A percentile compares a stretch with the other conserved stretches of the same genome.
Conservation (phyloP, 2,888 invertebrate species). For the Amphimallon solstitiale region DNA sequence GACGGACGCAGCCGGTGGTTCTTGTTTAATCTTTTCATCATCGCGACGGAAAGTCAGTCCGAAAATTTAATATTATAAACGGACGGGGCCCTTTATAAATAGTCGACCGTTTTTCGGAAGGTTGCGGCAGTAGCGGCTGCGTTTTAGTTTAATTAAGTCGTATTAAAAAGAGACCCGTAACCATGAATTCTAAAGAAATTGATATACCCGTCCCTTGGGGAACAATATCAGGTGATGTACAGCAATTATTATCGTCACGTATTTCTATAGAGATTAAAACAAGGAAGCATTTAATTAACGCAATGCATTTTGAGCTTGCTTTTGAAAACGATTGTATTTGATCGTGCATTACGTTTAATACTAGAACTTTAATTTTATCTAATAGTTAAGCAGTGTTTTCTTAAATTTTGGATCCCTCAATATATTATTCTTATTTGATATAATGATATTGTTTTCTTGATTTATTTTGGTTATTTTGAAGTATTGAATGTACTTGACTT, state of each 20-base stretch:
- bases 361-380: too few relatives aligned
- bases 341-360: too few relatives aligned
- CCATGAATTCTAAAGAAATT: slow-evolving; percentile 38
- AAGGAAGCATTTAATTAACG: neutral
- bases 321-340: too few relatives aligned
- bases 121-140: neutral
- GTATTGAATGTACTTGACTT: too few relatives aligned
- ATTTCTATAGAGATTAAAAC: neutral
- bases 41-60: neutral
- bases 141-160: slow-evolving; percentile 24
- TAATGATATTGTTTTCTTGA: too few relatives aligned
- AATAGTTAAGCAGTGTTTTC: too few relatives aligned
- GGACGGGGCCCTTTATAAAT: slow-evolving; percentile 2
- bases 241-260: slow-evolving; percentile 15
- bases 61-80: slow-evolving; percentile 17
- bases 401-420: too few relatives aligned
- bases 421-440: too few relatives aligned
- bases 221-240: slow-evolving; percentile 38
- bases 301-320: neutral
- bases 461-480: too few relatives aligned
- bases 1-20: slow-evolving; percentile 12
- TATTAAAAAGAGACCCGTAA: neutral
- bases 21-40: slow-evolving; percentile 17
- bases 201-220: slow-evolving; percentile 37
- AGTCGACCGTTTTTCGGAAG: slow-evolving; percentile 11